Percentiles rank a stretch among this genome's conserved stretches.
phyloP scores from a whole-genome alignment of 2,888 invertebrate genomes.

The Agrochola circellaris region DNA sequence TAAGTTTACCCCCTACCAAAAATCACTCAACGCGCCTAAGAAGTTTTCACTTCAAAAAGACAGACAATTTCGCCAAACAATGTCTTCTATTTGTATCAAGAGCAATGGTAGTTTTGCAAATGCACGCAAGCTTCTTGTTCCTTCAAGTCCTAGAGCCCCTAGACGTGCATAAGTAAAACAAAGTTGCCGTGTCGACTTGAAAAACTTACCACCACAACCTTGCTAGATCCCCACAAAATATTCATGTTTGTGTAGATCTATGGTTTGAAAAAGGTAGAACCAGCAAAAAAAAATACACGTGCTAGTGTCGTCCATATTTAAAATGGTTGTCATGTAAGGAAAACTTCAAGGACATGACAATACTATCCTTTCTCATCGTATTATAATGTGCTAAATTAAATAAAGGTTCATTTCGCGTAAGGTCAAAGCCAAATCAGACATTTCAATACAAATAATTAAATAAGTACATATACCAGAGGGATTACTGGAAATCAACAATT shows the following conservation, averaged over 20 bases:
- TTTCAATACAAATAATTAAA: neutral
- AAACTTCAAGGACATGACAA: neutral
- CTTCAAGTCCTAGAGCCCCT: constrained; percentile 14
- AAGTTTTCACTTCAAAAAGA: neutral
- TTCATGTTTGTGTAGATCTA: constrained; percentile 23
- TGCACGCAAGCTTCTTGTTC: constrained; percentile 5
- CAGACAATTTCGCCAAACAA: neutral
- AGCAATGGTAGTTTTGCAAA: neutral
- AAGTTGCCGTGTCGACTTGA: constrained; percentile 24
- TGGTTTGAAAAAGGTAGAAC: constrained; percentile 8
- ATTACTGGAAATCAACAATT: neutral
- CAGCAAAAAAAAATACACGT: constrained; percentile 10
- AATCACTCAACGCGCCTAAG: too few species aligned
- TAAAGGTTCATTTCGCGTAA: neutral
- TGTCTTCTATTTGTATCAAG: neutral
- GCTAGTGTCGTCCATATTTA: constrained; percentile 18
- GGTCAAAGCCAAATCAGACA: neutral
- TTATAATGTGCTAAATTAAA: neutral
- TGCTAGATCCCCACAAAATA: constrained; percentile 9
- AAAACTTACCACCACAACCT: constrained; percentile 26
- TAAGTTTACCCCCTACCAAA: too few species aligned
- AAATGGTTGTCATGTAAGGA: constrained; percentile 2
- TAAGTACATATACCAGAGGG: neutral
- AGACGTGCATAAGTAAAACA: constrained; percentile 38
- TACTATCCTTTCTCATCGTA: neutral